Evolutionary conservation across 2,888 invertebrate species (phyloP).

Genomic region (Eupithecia centaureata): DNA sequence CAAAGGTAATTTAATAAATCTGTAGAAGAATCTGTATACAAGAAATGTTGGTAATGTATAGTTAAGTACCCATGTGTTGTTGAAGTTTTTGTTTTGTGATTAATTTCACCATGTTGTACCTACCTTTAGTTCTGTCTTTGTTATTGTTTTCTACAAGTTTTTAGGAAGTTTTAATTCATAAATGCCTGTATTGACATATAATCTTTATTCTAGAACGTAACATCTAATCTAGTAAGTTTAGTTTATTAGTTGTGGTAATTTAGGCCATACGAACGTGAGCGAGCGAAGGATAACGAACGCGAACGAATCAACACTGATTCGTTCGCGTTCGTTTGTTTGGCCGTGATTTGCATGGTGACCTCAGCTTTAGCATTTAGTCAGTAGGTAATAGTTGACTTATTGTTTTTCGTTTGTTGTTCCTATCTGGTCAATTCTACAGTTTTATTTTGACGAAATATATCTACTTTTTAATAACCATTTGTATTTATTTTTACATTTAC

Average conservation of each 20-base stretch:
- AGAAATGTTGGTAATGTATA: too few relatives aligned
- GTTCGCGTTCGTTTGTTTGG: too few relatives aligned
- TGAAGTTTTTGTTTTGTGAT: not conserved
- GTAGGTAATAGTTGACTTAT: slow-evolving; percentile 10
- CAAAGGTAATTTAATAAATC: too few relatives aligned
- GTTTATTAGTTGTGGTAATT: not conserved
- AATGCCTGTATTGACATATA: not conserved
- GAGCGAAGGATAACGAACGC: too few relatives aligned
- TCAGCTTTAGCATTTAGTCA: not conserved
- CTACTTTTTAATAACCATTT: slow-evolving; percentile 22
- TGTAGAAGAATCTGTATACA: too few relatives aligned
- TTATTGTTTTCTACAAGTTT: not conserved
- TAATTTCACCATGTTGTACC: not conserved
- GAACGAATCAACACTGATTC: too few relatives aligned
- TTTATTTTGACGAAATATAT: slow-evolving; percentile 40
- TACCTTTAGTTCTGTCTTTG: not conserved
- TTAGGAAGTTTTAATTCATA: not conserved
- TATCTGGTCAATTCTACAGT: slow-evolving; percentile 8
- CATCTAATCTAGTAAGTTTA: too few relatives aligned
- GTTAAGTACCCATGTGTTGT: too few relatives aligned
- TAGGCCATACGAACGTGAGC: too few relatives aligned
- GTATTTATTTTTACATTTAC: slow-evolving; percentile 21
- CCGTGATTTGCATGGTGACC: too few relatives aligned
- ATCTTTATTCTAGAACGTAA: not conserved
- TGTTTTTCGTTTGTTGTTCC: not conserved